Evolutionary conservation across 2,888 invertebrate species (phyloP).

Genomic region (Mantis religiosa): DNA sequence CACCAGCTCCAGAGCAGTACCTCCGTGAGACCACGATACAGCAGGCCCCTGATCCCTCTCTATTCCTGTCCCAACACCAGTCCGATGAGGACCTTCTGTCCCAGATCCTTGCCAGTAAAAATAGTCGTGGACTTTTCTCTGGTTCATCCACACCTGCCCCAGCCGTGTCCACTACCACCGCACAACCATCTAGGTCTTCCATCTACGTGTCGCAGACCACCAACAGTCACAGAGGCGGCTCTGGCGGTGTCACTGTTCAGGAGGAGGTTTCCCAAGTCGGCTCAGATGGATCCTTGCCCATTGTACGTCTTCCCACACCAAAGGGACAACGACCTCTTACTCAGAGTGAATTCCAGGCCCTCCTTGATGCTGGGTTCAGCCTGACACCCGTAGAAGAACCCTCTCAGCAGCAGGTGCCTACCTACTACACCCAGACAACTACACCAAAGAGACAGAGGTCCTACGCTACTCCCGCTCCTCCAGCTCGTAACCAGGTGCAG

Average conservation of each 20-base stretch:
- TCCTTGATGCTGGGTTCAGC: conserved; percentile 31
- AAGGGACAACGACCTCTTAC: conserved; percentile 31
- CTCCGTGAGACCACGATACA: conserved; percentile 26
- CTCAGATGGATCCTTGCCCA: conserved; percentile 13
- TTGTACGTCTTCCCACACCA: conserved; percentile 30
- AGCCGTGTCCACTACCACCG: conserved; percentile 1
- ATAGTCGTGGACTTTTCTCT: conserved; percentile 8
- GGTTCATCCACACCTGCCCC: not conserved
- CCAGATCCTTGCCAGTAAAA: conserved; percentile 13
- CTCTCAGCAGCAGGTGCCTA: not conserved
- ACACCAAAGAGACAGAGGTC: conserved; percentile 23
- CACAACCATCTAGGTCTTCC: conserved; percentile 26
- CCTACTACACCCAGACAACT: conserved; percentile 11
- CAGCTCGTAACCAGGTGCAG: conserved; percentile 4
- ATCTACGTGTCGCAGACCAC: conserved; percentile 27
- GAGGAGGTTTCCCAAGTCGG: conserved; percentile 10
- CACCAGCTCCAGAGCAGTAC: conserved; percentile 22
- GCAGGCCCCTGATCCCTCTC: not conserved
- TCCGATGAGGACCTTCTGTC: conserved; percentile 20
- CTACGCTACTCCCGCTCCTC: conserved; percentile 23
- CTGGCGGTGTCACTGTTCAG: not conserved
- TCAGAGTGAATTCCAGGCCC: conserved; percentile 29
- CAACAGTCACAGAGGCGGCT: not conserved
- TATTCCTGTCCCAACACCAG: not conserved
- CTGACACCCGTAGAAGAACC: conserved; percentile 25